These are phyloP conservation scores for Sterrhoptilus dennistouni DNA, from an alignment of 2,113 vertebrate genomes.

Conservation along the genomic window DNA sequence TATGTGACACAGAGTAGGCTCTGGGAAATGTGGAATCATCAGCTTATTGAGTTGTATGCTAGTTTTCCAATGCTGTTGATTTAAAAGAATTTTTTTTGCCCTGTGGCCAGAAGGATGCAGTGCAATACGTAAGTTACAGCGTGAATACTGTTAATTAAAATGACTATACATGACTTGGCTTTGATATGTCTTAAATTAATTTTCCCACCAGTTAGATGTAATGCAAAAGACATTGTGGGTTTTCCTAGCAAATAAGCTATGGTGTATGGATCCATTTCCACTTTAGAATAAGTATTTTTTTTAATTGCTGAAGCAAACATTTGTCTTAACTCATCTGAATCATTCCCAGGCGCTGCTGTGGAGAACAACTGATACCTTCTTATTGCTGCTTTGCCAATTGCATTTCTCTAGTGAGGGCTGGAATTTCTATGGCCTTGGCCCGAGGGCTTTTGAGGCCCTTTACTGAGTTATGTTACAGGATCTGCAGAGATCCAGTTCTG, in stretches of 20 bases:
- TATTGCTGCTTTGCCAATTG: not conserved
- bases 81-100: not conserved
- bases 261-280: not conserved
- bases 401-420: not conserved
- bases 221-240: not conserved
- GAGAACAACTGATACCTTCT: not conserved
- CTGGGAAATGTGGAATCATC: not conserved
- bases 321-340: not conserved
- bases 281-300: not conserved
- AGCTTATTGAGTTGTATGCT: not conserved
- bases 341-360: not conserved
- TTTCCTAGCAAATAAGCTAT: not conserved
- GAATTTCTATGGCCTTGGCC: not conserved
- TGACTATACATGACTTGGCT: not conserved
- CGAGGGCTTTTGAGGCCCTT: not conserved
- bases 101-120: not conserved
- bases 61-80: not conserved
- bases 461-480: not conserved
- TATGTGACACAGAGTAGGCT: not conserved
- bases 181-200: not conserved
- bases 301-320: not conserved
- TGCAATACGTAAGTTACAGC: not conserved
- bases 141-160: not conserved
- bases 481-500: not conserved
- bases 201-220: not conserved